Evolutionary conservation across 2,888 invertebrate species (phyloP).

Genomic region (Brassicogethes aeneus): DNA sequence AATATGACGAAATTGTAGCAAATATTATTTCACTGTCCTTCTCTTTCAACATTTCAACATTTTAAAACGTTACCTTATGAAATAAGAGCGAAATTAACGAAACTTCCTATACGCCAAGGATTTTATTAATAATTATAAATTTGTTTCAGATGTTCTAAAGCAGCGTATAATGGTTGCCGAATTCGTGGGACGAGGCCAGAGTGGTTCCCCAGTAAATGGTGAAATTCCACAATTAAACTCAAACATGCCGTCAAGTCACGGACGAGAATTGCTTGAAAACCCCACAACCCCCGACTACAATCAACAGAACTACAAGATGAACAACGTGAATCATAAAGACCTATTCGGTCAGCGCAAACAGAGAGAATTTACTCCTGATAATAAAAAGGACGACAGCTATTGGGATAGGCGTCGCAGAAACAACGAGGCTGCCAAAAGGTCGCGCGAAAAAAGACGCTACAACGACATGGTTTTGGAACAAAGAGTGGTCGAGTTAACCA

Average conservation of each 20-base stretch:
- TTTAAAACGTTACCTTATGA: no score
- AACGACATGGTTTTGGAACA: conserved; percentile 96
- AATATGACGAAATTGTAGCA: no score
- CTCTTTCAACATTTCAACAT: no score
- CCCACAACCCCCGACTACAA: conserved; percentile 35
- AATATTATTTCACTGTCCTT: no score
- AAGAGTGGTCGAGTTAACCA: conserved; percentile 85
- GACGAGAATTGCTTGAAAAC: conserved; percentile 36
- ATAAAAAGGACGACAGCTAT: conserved; percentile 93
- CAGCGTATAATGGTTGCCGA: conserved; percentile 82
- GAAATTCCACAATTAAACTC: conserved; percentile 55
- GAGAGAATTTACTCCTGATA: conserved; percentile 93
- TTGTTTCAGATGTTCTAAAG: conserved; percentile 40
- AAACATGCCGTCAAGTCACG: conserved; percentile 42
- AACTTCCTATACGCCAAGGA: no score
- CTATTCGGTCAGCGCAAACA: conserved; percentile 87
- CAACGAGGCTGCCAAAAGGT: conserved; percentile 94
- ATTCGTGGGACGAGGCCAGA: conserved; percentile 69
- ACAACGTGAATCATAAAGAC: conserved; percentile 60
- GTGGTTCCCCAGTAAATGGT: conserved; percentile 60
- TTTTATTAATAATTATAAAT: no score
- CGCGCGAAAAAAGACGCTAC: conserved; percentile 91
- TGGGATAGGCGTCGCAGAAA: conserved; percentile 95
- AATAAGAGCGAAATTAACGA: no score
- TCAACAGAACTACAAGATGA: conserved; percentile 44